A percentile compares a stretch with the other conserved stretches of the same genome.
Evolutionary conservation across 1,140 invertebrate species (phyloP).

Genomic region (Mizuhopecten yessoensis): DNA sequence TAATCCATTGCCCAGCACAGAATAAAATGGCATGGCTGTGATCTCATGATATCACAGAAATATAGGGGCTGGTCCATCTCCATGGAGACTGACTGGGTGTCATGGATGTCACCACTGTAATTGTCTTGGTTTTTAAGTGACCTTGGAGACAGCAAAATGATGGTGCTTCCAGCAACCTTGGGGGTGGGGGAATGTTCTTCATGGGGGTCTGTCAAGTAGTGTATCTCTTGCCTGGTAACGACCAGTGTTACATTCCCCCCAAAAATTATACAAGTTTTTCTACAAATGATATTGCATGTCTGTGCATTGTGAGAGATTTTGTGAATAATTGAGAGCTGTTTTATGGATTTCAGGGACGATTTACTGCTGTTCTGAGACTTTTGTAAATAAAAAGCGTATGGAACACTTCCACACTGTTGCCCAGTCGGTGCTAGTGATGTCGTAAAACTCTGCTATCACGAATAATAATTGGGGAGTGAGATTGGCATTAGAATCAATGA

Average conservation of each 20-base stretch:
- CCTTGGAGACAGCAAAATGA: background rate
- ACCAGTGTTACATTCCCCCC: background rate
- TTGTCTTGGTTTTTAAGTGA: background rate
- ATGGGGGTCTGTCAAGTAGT: background rate
- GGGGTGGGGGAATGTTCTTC: background rate
- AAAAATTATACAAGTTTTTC: background rate
- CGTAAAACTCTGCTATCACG: background rate
- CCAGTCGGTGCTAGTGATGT: background rate
- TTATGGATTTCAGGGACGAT: background rate
- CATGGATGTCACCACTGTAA: background rate
- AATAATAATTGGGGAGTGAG: background rate
- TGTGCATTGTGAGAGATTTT: conserved; percentile 7
- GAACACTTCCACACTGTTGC: background rate
- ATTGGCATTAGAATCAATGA: background rate
- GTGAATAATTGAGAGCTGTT: background rate
- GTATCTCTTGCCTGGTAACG: background rate
- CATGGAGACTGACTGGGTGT: background rate
- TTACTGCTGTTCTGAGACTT: background rate
- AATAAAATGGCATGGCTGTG: too few relatives aligned
- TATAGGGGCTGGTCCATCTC: background rate
- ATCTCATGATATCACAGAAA: background rate
- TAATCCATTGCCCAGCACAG: too few relatives aligned
- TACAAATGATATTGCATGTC: background rate
- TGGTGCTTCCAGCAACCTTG: background rate
- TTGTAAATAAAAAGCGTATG: background rate